These are phyloP conservation scores for Tachina fera DNA, from an alignment of 2,888 invertebrate genomes.

Conservation along the genomic window DNA sequence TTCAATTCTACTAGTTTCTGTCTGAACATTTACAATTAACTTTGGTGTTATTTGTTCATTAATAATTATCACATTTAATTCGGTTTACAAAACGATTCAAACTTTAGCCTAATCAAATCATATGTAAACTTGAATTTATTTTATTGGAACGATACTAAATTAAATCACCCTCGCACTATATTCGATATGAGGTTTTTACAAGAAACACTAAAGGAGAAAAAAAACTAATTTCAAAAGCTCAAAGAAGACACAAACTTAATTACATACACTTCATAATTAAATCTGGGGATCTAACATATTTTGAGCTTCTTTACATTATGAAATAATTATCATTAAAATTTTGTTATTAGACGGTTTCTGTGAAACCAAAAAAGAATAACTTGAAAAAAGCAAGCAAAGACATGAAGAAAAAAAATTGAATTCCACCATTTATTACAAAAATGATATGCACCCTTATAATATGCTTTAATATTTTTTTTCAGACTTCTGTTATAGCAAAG, in stretches of 20 bases:
- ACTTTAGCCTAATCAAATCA: no score
- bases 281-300: conserved; percentile 43
- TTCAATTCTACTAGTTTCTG: no score
- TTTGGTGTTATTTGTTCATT: no score
- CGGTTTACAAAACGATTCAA: no score
- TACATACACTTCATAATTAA: conserved; percentile 55
- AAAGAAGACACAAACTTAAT: conserved; percentile 40
- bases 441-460: conserved; percentile 24
- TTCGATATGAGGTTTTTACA: conserved; percentile 4
- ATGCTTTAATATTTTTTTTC: background rate
- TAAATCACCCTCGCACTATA: background rate
- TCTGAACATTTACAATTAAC: no score
- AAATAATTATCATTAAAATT: conserved; percentile 40
- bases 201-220: background rate
- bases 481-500: background rate
- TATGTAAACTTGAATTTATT: no score
- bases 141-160: background rate
- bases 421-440: conserved; percentile 38
- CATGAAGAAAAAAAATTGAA: conserved; percentile 7
- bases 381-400: background rate
- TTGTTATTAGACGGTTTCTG: conserved; percentile 25
- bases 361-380: conserved; percentile 4
- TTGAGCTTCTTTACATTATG: conserved; percentile 48
- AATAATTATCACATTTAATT: no score
- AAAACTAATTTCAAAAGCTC: background rate